Percentiles rank a stretch among this genome's conserved stretches.
These are phyloP conservation scores for Delphinapterus leucas DNA, from an alignment of 2,113 vertebrate genomes.

Conservation along the genomic window DNA sequence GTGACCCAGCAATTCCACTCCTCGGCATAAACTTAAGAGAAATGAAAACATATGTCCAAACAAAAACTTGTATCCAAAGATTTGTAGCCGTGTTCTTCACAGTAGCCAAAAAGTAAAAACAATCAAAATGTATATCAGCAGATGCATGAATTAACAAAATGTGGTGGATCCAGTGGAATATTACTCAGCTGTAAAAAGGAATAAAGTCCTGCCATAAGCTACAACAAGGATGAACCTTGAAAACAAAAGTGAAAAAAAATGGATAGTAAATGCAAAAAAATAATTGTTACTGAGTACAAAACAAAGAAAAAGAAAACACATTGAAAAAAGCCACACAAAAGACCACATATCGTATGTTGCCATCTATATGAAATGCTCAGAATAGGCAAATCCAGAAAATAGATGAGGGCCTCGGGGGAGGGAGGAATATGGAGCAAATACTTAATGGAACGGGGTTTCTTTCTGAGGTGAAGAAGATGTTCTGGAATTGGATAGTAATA, in stretches of 20 bases:
- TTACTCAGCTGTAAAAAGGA: not conserved
- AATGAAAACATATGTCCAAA: accelerated
- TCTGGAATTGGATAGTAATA: not conserved
- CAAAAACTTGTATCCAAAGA: accelerated
- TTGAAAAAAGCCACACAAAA: not conserved
- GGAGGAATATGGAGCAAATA: not conserved
- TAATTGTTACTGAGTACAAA: not conserved
- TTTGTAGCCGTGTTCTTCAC: not conserved
- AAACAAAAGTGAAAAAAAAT: not conserved
- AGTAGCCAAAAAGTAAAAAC: not conserved
- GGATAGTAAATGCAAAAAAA: not conserved
- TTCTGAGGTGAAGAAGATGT: not conserved
- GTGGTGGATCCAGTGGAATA: too few species aligned
- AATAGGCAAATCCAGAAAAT: not conserved
- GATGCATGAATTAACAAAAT: accelerated
- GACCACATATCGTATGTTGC: not conserved
- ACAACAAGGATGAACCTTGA: not conserved
- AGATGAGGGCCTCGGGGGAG: accelerated
- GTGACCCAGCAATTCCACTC: not conserved
- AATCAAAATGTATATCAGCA: too few species aligned
- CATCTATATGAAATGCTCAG: not conserved
- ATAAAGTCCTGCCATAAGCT: not conserved
- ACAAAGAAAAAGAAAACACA: not conserved
- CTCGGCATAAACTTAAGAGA: not conserved
- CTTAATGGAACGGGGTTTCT: not conserved